Base-by-base conservation (phyloP, 2,888 invertebrate genomes). In the Trichogramma evanescens region DNA sequence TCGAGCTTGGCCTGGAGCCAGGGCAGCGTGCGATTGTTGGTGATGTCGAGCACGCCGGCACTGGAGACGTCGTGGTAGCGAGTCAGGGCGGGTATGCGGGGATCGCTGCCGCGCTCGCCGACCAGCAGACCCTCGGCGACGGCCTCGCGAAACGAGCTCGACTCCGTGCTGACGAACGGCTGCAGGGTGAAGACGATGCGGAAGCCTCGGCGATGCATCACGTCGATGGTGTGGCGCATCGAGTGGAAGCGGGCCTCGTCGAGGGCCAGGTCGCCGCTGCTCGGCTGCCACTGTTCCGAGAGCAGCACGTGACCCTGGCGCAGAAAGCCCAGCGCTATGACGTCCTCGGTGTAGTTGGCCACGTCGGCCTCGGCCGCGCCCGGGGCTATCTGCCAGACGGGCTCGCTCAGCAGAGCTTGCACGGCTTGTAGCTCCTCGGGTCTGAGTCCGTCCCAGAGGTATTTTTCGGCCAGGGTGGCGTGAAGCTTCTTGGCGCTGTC, bases 121-220 rank as follows among this genome's bases (percentile, higher is more conserved):
- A 93, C 86, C 3, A 93, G 77, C n/a, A 92, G 73, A 58, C 87
- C 82, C 58, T 86, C 86, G 55, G 85, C 82, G 1, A 93, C 89
- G 0, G 91, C 88, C 68, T 91, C 88, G 56, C 86, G 86, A 72
- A 94, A 95, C 70, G 89, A 91, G 2, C 80, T 79, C 66, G 94
- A 93, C 70, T 93, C 91, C 0, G 93, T 91, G 56, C 90, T 89
- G 43, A 95, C 88, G 73, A 92, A 95, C 0, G 95, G 95, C 72
- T 94, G 93, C 0, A 95, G 84, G n/a, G 92, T 89, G 66, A 95
- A 86, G 0, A 89, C 90, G 9, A 95, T 88, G 71, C 90, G 86
- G 66, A 95, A 95, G 8, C 0, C 94, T 65, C 93, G 81, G 43
- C 93, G 82, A 66, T 89, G 89, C 45, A 94, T 82, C 56, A 91